These are phyloP conservation scores for Tolypeutes matacus DNA, from an alignment of 2,797 vertebrate species.

Conservation along the genomic window DNA sequence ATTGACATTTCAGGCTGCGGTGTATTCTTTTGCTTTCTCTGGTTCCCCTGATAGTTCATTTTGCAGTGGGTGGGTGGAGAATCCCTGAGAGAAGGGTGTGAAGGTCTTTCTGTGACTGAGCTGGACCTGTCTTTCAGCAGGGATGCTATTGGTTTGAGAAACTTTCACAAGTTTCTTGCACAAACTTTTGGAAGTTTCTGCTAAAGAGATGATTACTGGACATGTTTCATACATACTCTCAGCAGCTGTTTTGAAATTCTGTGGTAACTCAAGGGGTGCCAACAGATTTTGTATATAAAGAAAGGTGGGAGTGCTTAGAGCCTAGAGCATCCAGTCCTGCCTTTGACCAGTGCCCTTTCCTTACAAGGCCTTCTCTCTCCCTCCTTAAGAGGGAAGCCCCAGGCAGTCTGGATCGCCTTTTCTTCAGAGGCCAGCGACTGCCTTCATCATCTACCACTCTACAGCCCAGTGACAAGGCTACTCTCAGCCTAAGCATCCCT, in stretches of 20 bases:
- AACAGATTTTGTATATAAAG: neutral
- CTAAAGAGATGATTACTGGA: neutral
- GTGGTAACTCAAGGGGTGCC: neutral
- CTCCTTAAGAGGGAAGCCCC: neutral
- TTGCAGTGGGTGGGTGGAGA: neutral
- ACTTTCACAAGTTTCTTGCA: neutral
- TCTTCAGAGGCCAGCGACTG: neutral
- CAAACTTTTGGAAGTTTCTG: neutral
- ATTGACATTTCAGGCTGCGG: neutral
- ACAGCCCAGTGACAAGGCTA: neutral
- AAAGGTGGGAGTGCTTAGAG: neutral
- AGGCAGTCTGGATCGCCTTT: neutral
- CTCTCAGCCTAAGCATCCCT: neutral
- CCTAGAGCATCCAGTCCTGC: neutral
- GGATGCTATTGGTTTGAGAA: neutral
- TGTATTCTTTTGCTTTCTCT: neutral
- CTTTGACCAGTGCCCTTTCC: neutral
- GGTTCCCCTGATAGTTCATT: neutral
- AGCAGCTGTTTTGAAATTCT: neutral
- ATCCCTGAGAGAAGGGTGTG: no score
- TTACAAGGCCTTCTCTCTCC: neutral
- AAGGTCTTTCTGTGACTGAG: neutral
- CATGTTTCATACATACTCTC: neutral
- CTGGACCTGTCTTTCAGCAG: neutral
- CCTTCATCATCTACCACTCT: neutral